Base-by-base conservation (phyloP, 1,140 invertebrate genomes). In the Zaprionus ornatus region DNA sequence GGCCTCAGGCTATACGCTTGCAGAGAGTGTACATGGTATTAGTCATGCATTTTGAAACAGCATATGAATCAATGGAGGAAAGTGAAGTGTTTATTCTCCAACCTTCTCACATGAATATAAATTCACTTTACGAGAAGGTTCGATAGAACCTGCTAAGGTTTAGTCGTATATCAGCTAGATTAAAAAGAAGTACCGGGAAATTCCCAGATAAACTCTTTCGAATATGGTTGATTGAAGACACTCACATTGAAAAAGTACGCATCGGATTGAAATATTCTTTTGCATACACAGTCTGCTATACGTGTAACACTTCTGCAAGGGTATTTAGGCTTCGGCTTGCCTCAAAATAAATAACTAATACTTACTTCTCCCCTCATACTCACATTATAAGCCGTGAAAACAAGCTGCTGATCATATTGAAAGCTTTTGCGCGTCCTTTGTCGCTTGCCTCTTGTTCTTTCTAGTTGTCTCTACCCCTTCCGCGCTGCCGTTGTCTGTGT, bases 371-470 rank as follows among this genome's bases (percentile, higher is more conserved):
- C n/a, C 23, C 57, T 59, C 21, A 25, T 88, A 91, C 91, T 91
- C 73, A 91, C 91, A 91, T 91, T 56, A 91, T 83, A 25, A 91
- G 76, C 9, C 91, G 87, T 27, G 91, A 91, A 59, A 91, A 80
- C 65, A 91, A 74, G 45, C 83, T 82, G 77, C 90, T 91, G 77
- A 91, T 91, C 91, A 91, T 91, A 21, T 64, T 90, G 86, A 76
- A 60, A 56, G 59, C 52, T 56, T 54, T 69, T 60, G 32, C 56
- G 70, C 60, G 78, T 68, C 74, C 59, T 78, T 68, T 60, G 54
- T 62, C 35, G 35, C 21, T 56, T 17, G 40, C n/a, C 50, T 32
- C 27, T 40, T 32, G 15, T 40, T 50, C 40, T 63, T 55, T 54
- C 54, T 56, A n/a, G 37, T 67, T 54, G 40, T 45, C 37, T 37